Base-by-base conservation (phyloP, 2,888 invertebrate genomes). In the Asteroscopus sphinx region DNA sequence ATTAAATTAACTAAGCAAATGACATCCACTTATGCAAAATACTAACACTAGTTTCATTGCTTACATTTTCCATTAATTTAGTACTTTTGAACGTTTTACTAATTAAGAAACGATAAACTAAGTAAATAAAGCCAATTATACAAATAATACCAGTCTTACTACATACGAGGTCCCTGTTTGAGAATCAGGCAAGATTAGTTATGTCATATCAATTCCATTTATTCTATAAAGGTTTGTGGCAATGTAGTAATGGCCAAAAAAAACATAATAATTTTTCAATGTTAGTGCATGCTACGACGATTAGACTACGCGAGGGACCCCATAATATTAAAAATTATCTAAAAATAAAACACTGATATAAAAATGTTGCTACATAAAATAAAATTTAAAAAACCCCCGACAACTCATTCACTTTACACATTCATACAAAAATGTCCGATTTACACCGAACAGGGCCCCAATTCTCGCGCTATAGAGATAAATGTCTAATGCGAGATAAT, bases 21-120 rank as follows among this genome's bases (percentile, higher is more conserved):
- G 71, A 75, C 74, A 74, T 60, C 54, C 58, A 77, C 76, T 76
- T 73, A 77, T 55, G 61, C 68, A 69, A 73, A n/a, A 76, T 61
- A 67, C 71, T 81, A 80, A 81, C 63, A 66, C 83, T 85, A 86
- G 80, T 76, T 86, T 85, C 74, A 87, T 88, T 88, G 88, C 87
- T 89, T 87, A 77, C 61, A 77, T 82, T 87, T 81, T 77, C 61
- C 70, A 69, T 62, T 76, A 76, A 81, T 75, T 80, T 80, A 86
- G 82, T 84, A 86, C 83, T 85, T 83, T 47, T 52, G 59, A 66
- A 61, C 63, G 48, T 63, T 56, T 41, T 35, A 74, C 39, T 26
- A 63, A 57, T 52, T 28, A 73, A 66, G 75, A 65, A 60, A 70
- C 41, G 36, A 63, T 76, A 76, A 80, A 83, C 76, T 78, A 81